Evolutionary conservation across 1,140 invertebrate genomes (phyloP).

Genomic region (Stegodyphus mimosarum): DNA sequence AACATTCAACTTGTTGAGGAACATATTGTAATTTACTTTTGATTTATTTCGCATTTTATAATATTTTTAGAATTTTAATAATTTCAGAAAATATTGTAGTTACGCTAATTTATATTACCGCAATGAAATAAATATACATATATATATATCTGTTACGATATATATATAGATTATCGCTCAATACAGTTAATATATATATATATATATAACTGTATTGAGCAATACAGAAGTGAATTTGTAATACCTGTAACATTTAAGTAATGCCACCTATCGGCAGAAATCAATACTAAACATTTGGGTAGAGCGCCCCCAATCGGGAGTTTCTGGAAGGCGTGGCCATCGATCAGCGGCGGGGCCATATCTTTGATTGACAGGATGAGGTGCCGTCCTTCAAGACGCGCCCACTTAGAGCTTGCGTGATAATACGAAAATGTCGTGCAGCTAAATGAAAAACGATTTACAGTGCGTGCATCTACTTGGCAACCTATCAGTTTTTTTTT

Average conservation of each 20-base stretch:
- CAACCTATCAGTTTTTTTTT: slow-evolving; percentile 26
- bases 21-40: no score
- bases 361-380: slow-evolving; percentile 51
- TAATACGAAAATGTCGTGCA: slow-evolving; percentile 46
- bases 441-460: slow-evolving; percentile 45
- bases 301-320: slow-evolving; percentile 24
- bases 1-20: no score
- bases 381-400: slow-evolving; percentile 54
- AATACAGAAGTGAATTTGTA: slow-evolving; percentile 11
- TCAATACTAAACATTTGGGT: slow-evolving; percentile 23
- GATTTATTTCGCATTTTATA: no score
- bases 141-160: no score
- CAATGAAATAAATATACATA: no score
- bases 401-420: slow-evolving; percentile 41
- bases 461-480: slow-evolving; percentile 29
- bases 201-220: background rate
- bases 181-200: no score
- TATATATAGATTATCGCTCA: no score
- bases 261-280: slow-evolving; percentile 51
- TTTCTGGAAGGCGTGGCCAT: slow-evolving; percentile 31
- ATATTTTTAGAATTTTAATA: no score
- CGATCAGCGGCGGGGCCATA: slow-evolving; percentile 41
- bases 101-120: no score
- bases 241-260: slow-evolving; percentile 35
- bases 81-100: no score